phyloP scores from a whole-genome alignment of 1,140 invertebrate species.

The Brachionus manjavacas region DNA sequence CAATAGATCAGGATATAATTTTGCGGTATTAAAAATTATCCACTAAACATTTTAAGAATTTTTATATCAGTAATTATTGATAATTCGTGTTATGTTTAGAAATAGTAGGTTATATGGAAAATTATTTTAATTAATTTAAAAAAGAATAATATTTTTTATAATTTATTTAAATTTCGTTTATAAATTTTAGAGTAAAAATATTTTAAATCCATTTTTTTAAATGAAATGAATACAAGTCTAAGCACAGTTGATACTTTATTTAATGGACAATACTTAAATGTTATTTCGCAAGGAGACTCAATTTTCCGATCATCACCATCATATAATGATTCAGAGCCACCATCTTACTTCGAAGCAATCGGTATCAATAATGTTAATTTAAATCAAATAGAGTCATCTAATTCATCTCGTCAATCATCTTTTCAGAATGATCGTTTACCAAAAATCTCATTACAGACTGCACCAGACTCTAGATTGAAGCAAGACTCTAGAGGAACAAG shows the following conservation, averaged over 20 bases:
- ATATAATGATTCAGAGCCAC: not conserved
- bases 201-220: not conserved
- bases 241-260: constrained; percentile 24
- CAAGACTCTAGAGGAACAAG: not conserved
- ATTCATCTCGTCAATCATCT: not conserved
- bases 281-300: not conserved
- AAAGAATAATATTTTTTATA: not conserved
- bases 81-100: too few species aligned
- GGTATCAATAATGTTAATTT: not conserved
- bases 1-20: too few species aligned
- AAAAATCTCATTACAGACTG: not conserved
- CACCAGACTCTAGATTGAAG: not conserved
- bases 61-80: too few species aligned
- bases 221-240: constrained; percentile 27
- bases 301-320: constrained; percentile 4
- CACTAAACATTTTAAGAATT: too few species aligned
- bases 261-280: not conserved
- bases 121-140: too few species aligned
- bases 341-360: constrained; percentile 15
- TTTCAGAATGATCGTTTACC: not conserved
- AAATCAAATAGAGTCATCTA: not conserved
- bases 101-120: too few species aligned
- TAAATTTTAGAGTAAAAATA: not conserved
- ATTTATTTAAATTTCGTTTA: not conserved
- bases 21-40: too few species aligned